Percentiles rank a stretch among this genome's conserved stretches.
Conservation (phyloP, 2,113 vertebrate species). For the Myodes glareolus region DNA sequence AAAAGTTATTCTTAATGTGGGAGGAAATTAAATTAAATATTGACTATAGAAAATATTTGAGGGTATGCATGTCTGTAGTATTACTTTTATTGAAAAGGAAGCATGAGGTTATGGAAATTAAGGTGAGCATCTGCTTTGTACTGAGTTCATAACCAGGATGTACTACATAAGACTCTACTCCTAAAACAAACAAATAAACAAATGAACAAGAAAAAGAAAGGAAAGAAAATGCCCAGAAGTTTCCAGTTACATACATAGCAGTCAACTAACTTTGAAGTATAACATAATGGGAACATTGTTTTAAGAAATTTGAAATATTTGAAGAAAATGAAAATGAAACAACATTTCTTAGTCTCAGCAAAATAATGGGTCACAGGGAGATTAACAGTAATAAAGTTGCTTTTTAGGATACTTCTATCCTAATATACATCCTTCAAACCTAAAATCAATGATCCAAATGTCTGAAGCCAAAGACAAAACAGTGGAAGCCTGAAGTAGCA, state of each 20-base stretch:
- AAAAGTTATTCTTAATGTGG: neutral
- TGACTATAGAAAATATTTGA: neutral
- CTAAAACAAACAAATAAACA: neutral
- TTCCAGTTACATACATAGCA: neutral
- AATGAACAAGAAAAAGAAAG: neutral
- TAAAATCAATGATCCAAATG: neutral
- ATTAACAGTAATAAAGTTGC: neutral
- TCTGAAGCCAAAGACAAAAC: neutral
- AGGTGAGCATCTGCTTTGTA: neutral
- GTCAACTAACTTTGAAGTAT: neutral
- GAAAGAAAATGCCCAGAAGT: neutral
- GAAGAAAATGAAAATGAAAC: neutral
- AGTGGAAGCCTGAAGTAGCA: neutral
- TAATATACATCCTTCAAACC: neutral
- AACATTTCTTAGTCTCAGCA: neutral
- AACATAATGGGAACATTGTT: neutral
- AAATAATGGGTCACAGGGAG: neutral
- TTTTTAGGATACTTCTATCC: neutral
- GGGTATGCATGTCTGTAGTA: neutral
- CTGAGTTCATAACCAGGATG: neutral
- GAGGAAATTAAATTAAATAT: neutral
- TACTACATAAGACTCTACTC: neutral
- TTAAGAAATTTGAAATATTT: neutral
- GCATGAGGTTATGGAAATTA: neutral
- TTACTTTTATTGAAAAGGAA: neutral